These are phyloP conservation scores for Paedocypris sp. DNA, from an alignment of 2,113 vertebrate species.

Conservation along the genomic window DNA sequence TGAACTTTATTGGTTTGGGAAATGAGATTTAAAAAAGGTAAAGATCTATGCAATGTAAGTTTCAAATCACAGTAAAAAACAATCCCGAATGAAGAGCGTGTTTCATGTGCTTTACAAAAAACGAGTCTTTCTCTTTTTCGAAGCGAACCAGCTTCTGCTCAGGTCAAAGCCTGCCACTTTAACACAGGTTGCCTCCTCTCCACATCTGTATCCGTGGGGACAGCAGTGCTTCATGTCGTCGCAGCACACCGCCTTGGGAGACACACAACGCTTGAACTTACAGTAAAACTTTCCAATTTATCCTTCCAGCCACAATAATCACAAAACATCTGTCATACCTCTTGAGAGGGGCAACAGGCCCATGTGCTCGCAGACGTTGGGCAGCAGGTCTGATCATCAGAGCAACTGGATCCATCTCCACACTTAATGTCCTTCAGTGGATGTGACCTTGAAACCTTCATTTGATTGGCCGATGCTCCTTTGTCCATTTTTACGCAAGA, in stretches of 20 bases:
- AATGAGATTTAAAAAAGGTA: no score
- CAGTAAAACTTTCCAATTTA: no score
- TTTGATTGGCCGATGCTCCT: conserved; percentile 32
- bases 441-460: conserved; percentile 1
- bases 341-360: conserved; percentile 52
- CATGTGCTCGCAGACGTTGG: conserved; percentile 35
- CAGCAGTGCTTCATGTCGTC: conserved; percentile 57
- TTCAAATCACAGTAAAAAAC: no score
- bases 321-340: conserved; percentile 50
- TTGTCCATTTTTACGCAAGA: conserved; percentile 45
- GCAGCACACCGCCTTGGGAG: conserved; percentile 58
- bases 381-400: conserved; percentile 53
- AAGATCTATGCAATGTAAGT: no score
- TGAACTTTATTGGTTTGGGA: no score
- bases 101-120: neutral
- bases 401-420: conserved; percentile 34
- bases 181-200: neutral
- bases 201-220: conserved; percentile 36
- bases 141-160: conserved; percentile 31
- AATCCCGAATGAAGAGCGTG: no score
- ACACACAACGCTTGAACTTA: neutral
- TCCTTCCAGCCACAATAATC: no score
- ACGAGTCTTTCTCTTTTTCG: conserved; percentile 36
- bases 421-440: conserved; percentile 32
- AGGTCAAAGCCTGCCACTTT: conserved; percentile 16